Evolutionary conservation across 2,888 invertebrate genomes (phyloP).

Genomic region (Drosophila fungiperda): DNA sequence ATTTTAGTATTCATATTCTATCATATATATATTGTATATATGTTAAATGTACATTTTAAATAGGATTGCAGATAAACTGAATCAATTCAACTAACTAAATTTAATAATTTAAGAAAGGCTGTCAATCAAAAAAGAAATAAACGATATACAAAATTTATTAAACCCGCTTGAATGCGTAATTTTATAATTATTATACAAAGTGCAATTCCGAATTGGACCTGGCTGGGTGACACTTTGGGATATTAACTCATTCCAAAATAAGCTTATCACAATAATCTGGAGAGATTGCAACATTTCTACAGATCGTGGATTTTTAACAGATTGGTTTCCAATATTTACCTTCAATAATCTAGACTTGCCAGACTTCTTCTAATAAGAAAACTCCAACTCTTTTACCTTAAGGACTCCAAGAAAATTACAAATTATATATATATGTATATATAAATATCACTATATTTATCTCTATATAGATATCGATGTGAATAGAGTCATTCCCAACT

Average conservation of each 20-base stretch:
- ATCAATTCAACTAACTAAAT: not conserved
- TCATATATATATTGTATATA: not conserved
- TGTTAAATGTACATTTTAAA: not conserved
- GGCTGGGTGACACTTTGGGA: not conserved
- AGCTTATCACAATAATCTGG: not conserved
- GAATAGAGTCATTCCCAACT: not conserved
- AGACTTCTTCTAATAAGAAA: not conserved
- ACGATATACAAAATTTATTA: too few relatives aligned
- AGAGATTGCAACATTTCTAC: not conserved
- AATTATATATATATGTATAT: too few relatives aligned
- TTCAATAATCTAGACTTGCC: not conserved
- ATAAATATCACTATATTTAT: too few relatives aligned
- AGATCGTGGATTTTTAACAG: too few relatives aligned
- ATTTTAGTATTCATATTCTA: not conserved
- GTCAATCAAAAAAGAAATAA: not conserved
- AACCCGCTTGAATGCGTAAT: too few relatives aligned
- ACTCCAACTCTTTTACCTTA: not conserved
- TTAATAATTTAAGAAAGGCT: not conserved
- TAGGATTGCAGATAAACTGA: not conserved
- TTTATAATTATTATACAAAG: not conserved
- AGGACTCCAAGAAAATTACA: not conserved
- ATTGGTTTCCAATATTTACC: not conserved
- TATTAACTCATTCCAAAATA: not conserved
- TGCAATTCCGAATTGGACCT: not conserved
- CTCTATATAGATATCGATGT: not conserved